These are phyloP conservation scores for Montipora capricornis DNA, from an alignment of 64 coral and sea anemone genomes.

Conservation along the genomic window DNA sequence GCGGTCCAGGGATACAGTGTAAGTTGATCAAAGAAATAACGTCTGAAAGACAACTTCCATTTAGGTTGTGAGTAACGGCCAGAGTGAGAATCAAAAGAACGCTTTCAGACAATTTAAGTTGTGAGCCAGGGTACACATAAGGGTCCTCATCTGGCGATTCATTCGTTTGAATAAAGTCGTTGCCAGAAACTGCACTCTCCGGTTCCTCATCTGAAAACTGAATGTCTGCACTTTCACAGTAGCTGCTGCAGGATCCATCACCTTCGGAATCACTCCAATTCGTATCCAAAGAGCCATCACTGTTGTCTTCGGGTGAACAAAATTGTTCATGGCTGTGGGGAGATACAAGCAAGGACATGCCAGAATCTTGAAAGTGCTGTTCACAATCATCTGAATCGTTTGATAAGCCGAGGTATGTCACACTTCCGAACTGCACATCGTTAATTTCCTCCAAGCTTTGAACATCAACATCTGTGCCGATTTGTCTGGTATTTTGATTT, in stretches of 20 bases:
- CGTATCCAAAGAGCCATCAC: neutral
- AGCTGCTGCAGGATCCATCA: neutral
- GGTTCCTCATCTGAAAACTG: neutral
- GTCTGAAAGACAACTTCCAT: slow-evolving; percentile 24
- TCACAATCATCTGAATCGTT: neutral
- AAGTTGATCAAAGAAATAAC: slow-evolving; percentile 3
- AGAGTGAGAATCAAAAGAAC: slow-evolving; percentile 19
- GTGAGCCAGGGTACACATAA: neutral
- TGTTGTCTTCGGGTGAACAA: neutral
- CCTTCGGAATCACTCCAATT: neutral
- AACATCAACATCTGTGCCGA: too few species aligned
- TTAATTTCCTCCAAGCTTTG: neutral
- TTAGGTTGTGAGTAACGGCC: slow-evolving; percentile 11
- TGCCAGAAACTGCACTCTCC: neutral
- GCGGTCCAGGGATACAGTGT: slow-evolving; percentile 6
- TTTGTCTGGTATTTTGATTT: too few species aligned
- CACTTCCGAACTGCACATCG: too few species aligned
- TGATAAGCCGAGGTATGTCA: too few species aligned
- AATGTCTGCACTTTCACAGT: neutral
- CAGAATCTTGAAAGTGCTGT: neutral
- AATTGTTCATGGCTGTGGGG: neutral
- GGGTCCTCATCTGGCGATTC: neutral
- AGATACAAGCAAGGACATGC: neutral
- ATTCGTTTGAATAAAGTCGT: too few species aligned
- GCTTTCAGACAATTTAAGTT: neutral